Conservation (phyloP, 2,888 invertebrate species). For the Trichopoda pennipes region DNA sequence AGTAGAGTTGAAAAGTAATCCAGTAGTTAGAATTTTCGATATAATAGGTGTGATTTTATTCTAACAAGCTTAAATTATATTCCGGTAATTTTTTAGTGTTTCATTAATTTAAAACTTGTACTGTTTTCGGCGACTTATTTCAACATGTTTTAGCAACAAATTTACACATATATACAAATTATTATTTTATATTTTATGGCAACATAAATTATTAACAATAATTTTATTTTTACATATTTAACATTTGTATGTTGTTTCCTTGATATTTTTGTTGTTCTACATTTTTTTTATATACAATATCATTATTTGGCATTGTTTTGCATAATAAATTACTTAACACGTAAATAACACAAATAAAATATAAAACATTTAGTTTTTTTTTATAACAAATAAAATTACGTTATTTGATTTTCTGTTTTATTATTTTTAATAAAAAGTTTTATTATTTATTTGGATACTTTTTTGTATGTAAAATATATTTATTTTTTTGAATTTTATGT, state of each 20-base stretch:
- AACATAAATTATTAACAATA: slow-evolving; percentile 45
- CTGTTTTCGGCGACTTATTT: background rate
- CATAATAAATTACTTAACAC: slow-evolving; percentile 57
- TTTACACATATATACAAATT: slow-evolving; percentile 33
- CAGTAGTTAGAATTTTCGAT: too few relatives aligned
- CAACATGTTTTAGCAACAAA: slow-evolving; percentile 22
- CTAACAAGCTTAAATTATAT: too few relatives aligned
- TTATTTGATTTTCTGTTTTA: slow-evolving; percentile 40
- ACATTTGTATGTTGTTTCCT: slow-evolving; percentile 24
- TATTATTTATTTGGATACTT: slow-evolving; percentile 33
- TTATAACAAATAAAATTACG: slow-evolving; percentile 56
- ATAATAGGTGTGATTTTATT: too few relatives aligned
- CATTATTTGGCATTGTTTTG: slow-evolving; percentile 50
- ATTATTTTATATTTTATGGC: slow-evolving; percentile 6
- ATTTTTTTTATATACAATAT: slow-evolving; percentile 15
- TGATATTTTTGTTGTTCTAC: slow-evolving; percentile 5
- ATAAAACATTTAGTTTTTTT: slow-evolving; percentile 55
- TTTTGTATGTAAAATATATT: slow-evolving; percentile 10
- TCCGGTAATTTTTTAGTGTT: too few relatives aligned
- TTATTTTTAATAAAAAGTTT: slow-evolving; percentile 45
- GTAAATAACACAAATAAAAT: slow-evolving; percentile 45
- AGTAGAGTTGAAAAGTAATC: too few relatives aligned
- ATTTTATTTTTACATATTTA: slow-evolving; percentile 41
- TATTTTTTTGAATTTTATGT: slow-evolving; percentile 9
- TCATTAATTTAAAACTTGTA: too few relatives aligned